Conservation (phyloP, 2,888 invertebrate genomes). For the Drosophila nigritarsus region DNA sequence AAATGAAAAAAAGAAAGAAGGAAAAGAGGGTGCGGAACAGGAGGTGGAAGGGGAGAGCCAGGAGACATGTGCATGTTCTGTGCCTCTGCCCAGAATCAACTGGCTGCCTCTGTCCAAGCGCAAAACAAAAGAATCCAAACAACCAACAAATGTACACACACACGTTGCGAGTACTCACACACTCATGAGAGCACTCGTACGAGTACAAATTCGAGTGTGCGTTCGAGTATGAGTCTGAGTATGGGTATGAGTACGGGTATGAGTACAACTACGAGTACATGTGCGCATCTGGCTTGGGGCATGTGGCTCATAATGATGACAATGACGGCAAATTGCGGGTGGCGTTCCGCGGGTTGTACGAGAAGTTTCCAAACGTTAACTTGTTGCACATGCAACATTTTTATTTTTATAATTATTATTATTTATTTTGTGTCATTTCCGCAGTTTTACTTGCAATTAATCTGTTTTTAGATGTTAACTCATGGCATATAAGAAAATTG, state of each 20-base stretch:
- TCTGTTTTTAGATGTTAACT: neutral
- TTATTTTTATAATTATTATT: too few species aligned
- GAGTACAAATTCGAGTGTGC: constrained; percentile 19
- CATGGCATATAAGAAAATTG: neutral
- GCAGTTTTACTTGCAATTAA: neutral
- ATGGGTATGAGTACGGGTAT: neutral
- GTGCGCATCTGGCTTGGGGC: constrained; percentile 79
- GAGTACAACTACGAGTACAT: constrained; percentile 34
- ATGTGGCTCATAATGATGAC: constrained; percentile 45
- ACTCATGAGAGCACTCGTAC: constrained; percentile 19
- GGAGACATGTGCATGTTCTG: constrained; percentile 19
- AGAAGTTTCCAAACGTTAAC: constrained; percentile 11
- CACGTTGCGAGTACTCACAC: constrained; percentile 15
- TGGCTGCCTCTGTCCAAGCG: constrained; percentile 44
- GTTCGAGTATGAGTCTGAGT: neutral
- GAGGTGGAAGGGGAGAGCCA: constrained; percentile 6
- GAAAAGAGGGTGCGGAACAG: constrained; percentile 26
- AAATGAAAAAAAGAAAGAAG: constrained; percentile 2
- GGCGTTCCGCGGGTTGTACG: constrained; percentile 38
- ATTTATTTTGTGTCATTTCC: neutral
- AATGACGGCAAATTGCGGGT: constrained; percentile 62
- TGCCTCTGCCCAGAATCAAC: constrained; percentile 46
- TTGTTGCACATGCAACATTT: neutral
- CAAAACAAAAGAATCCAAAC: constrained; percentile 77
- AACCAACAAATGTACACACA: constrained; percentile 38